Conservation (phyloP, 2,113 vertebrate species). For the Alces alces region DNA sequence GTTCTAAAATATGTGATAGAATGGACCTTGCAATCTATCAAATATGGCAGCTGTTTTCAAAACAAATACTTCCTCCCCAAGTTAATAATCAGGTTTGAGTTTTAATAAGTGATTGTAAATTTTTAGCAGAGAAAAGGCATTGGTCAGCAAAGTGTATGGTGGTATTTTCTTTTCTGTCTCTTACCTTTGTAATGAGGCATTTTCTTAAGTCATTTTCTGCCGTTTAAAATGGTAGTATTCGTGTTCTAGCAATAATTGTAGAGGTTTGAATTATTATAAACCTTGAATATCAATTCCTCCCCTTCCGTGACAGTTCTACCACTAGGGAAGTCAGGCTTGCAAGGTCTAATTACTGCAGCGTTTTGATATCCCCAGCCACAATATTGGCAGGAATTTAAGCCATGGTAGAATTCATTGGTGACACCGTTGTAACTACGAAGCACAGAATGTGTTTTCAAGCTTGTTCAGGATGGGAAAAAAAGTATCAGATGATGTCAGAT, state of each 20-base stretch:
- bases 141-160: conserved; percentile 1
- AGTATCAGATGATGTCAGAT: conserved; percentile 62
- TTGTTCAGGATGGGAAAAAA: conserved; percentile 63
- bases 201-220: conserved; percentile 57
- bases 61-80: neutral
- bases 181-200: conserved; percentile 59
- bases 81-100: conserved; percentile 32
- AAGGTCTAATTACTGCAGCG: conserved; percentile 69
- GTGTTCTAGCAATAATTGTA: conserved; percentile 72
- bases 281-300: conserved; percentile 74
- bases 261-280: conserved; percentile 69
- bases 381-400: conserved; percentile 71
- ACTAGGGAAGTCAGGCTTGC: conserved; percentile 68
- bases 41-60: conserved; percentile 33
- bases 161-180: conserved; percentile 19
- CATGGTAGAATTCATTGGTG: conserved; percentile 61
- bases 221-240: conserved; percentile 63
- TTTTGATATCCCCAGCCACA: conserved; percentile 68
- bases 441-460: conserved; percentile 33
- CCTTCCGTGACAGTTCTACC: conserved; percentile 69
- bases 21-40: neutral
- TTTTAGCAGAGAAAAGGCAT: conserved; percentile 24
- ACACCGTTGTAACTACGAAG: conserved; percentile 53
- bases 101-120: conserved; percentile 34
- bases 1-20: conserved; percentile 29